Evolutionary conservation across 2,797 vertebrate genomes (phyloP).

Genomic region (Galago senegalensis): DNA sequence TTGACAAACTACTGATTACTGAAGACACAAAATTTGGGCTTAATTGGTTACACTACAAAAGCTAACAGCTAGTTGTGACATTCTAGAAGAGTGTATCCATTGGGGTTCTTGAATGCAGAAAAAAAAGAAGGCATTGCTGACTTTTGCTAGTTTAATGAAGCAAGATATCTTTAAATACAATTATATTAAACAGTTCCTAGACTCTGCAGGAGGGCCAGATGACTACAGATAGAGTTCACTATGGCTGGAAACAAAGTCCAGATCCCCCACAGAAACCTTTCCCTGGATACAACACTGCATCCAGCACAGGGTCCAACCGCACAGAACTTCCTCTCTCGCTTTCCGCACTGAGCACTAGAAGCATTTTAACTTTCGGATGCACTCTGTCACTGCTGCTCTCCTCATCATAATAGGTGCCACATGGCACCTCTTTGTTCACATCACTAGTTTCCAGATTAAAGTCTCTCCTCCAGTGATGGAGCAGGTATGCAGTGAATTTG

Average conservation of each 20-base stretch:
- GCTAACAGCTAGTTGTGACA: not conserved
- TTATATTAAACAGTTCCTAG: not conserved
- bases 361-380: not conserved
- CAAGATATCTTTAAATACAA: not conserved
- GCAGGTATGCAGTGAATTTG: not conserved
- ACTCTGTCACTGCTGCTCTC: fast-evolving
- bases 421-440: not conserved
- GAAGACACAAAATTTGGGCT: not conserved
- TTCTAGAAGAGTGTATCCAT: not conserved
- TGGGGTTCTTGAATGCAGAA: not conserved
- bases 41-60: not conserved
- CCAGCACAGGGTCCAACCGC: too few relatives aligned
- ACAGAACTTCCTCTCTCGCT: not conserved
- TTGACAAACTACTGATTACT: not conserved
- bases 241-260: not conserved
- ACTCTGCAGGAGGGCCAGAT: not conserved
- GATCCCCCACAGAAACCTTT: not conserved
- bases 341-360: not conserved
- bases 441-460: not conserved
- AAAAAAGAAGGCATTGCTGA: not conserved
- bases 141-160: not conserved
- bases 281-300: not conserved
- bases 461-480: not conserved
- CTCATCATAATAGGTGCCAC: not conserved
- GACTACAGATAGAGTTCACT: not conserved